Evolutionary conservation across 2,888 invertebrate species (phyloP).

Genomic region (Cecidostiba fungosa): DNA sequence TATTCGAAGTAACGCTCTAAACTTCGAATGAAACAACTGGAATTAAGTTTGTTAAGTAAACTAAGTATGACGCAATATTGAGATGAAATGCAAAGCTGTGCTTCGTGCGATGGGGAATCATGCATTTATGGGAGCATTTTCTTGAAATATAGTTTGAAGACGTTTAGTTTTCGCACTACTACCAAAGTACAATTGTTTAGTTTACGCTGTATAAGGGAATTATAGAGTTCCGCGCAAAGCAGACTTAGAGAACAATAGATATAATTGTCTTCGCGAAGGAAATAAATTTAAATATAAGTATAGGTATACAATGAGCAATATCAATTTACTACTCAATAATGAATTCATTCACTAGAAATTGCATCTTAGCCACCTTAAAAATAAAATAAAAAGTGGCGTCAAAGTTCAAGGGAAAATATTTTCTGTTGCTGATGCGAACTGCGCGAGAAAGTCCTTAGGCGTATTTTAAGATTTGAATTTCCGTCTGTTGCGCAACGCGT

Average conservation of each 20-base stretch:
- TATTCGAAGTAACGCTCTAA: background rate
- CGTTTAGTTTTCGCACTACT: background rate
- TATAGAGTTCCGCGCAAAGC: background rate
- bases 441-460: background rate
- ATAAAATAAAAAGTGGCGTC: background rate
- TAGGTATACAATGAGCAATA: no score
- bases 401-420: constrained; percentile 26
- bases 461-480: constrained; percentile 52
- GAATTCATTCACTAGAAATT: no score
- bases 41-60: background rate
- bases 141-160: background rate
- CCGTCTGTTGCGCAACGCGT: constrained; percentile 53
- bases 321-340: no score
- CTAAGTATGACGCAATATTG: background rate
- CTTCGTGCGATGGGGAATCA: background rate
- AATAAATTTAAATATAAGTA: no score
- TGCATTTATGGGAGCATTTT: background rate
- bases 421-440: constrained; percentile 21
- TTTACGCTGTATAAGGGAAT: background rate
- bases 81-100: background rate
- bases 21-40: background rate
- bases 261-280: no score
- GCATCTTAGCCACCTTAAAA: no score
- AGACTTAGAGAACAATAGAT: background rate
- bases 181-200: background rate